These are phyloP conservation scores for Cydia strobilella DNA, from an alignment of 1,140 invertebrate species.

Conservation along the genomic window DNA sequence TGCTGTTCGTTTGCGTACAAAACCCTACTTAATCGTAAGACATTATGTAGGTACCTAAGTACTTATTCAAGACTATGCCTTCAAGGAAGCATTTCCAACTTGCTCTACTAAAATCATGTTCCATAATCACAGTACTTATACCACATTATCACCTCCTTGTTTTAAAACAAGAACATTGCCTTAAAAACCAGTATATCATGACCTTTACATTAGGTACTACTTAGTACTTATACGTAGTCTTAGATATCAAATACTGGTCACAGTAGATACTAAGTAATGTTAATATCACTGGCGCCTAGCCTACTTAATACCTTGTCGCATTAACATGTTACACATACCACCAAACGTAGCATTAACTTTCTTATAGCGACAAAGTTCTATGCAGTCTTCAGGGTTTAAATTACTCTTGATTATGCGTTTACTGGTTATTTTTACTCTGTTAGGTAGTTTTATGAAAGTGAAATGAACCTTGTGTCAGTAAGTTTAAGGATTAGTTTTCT, in stretches of 20 bases:
- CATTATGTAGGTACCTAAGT: no score
- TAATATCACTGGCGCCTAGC: conserved; percentile 8
- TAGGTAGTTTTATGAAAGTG: background rate
- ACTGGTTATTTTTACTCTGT: conserved; percentile 36
- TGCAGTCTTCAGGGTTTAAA: conserved; percentile 33
- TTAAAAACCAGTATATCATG: background rate
- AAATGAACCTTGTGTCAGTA: background rate
- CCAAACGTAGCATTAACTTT: background rate
- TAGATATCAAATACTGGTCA: background rate
- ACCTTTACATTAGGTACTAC: background rate
- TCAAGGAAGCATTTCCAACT: background rate
- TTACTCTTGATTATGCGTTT: conserved; percentile 40
- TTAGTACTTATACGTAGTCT: background rate
- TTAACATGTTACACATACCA: background rate
- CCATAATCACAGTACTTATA: conserved; percentile 8
- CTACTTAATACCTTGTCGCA: background rate
- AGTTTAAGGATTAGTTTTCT: background rate
- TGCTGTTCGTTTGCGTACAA: no score
- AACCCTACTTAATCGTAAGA: no score
- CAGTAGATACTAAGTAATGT: background rate
- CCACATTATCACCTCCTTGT: background rate
- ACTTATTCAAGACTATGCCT: no score
- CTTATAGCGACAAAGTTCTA: conserved; percentile 1
- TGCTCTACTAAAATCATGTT: background rate
- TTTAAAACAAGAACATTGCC: background rate